These are phyloP conservation scores for Tauraco erythrolophus DNA, from an alignment of 2,113 vertebrate genomes.

Conservation along the genomic window DNA sequence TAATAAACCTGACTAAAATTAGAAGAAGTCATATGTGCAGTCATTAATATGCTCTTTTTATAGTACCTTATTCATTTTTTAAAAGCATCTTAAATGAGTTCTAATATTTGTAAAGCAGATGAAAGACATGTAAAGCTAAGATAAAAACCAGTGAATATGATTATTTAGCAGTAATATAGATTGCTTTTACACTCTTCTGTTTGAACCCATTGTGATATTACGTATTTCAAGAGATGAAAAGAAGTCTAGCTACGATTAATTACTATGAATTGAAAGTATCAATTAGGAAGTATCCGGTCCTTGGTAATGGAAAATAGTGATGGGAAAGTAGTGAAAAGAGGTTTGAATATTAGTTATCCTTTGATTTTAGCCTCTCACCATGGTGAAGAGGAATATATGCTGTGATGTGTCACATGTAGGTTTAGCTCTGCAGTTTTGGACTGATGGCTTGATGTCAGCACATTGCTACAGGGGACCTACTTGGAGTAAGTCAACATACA, in stretches of 20 bases:
- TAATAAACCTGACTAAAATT: slow-evolving; percentile 67
- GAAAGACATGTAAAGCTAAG: slow-evolving; percentile 58
- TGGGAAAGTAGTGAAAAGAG: not conserved
- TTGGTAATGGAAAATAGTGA: not conserved
- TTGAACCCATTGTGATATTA: slow-evolving; percentile 23
- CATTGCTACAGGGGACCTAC: rapidly evolving
- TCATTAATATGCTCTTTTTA: slow-evolving; percentile 61
- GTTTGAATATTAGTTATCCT: not conserved
- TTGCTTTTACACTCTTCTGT: slow-evolving; percentile 36
- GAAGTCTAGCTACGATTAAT: slow-evolving; percentile 81
- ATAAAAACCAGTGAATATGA: slow-evolving; percentile 60
- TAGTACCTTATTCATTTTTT: slow-evolving; percentile 56
- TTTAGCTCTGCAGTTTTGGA: not conserved
- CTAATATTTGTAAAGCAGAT: slow-evolving; percentile 69
- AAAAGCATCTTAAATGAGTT: slow-evolving; percentile 67
- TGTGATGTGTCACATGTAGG: rapidly evolving
- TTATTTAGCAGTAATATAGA: slow-evolving; percentile 63
- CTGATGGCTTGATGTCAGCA: not conserved
- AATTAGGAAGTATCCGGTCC: slow-evolving; percentile 68
- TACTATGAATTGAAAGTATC: slow-evolving; percentile 78
- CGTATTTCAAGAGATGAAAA: slow-evolving; percentile 64
- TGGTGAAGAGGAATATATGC: not conserved
- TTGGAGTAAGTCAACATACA: rapidly evolving
- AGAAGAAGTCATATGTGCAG: slow-evolving; percentile 45
- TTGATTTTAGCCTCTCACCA: not conserved